A percentile compares a stretch with the other conserved stretches of the same genome.
Evolutionary conservation across 2,888 invertebrate genomes (phyloP).

Genomic region (Thecophora atra): DNA sequence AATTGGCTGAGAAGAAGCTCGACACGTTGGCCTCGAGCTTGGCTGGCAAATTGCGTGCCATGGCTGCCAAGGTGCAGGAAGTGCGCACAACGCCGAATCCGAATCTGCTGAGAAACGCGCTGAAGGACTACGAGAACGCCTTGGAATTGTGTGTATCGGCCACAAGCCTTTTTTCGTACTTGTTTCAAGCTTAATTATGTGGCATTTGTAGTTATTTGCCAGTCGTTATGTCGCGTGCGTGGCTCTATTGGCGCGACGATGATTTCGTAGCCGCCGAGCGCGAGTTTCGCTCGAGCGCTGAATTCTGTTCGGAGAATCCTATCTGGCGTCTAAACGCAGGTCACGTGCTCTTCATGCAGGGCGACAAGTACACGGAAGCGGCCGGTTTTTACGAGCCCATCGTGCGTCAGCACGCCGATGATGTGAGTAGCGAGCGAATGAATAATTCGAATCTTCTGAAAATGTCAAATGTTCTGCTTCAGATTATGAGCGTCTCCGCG

Average conservation of each 20-base stretch:
- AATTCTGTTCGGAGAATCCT: constrained; percentile 97
- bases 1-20: constrained; percentile 94
- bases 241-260: constrained; percentile 97
- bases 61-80: constrained; percentile 95
- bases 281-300: constrained; percentile 95
- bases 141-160: constrained; percentile 73
- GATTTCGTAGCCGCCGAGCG: constrained; percentile 96
- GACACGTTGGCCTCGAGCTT: constrained; percentile 93
- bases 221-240: constrained; percentile 98
- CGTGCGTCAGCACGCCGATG: constrained; percentile 93
- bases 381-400: constrained; percentile 98
- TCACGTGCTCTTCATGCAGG: constrained; percentile 99
- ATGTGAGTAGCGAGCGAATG: constrained; percentile 67
- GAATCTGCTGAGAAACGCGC: constrained; percentile 86
- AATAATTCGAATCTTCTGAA: no score
- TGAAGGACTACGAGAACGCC: constrained; percentile 88
- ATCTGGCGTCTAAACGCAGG: constrained; percentile 98
- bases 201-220: constrained; percentile 80
- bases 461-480: no score
- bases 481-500: constrained; percentile 95
- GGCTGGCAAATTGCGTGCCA: constrained; percentile 87
- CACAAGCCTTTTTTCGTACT: background rate
- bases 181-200: no score
- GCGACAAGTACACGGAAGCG: constrained; percentile 97
- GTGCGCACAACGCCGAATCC: constrained; percentile 89